Base-by-base conservation (phyloP, 1,140 invertebrate genomes). In the Dryas iulia region DNA sequence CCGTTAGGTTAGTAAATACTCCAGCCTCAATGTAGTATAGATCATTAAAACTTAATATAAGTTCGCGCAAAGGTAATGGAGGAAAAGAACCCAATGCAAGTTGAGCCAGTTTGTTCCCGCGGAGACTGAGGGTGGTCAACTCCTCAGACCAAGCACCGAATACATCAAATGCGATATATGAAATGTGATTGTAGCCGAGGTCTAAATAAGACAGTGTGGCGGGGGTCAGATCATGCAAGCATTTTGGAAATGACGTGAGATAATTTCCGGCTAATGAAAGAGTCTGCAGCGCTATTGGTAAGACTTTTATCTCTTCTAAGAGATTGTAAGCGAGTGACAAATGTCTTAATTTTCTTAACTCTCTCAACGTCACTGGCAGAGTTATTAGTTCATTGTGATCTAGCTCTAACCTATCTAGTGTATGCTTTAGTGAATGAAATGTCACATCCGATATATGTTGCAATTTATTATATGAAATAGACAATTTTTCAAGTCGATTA, bases 11-110 rank as follows among this genome's bases (percentile, higher is more conserved):
- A 3, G 92, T 83, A 73, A 98, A 97, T 0, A 96, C 94, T 30
- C 95, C 92, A 3, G 94, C 92, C 74, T 96, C 95, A 5, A 97
- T 92, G 54, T 95, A 94, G 47, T 94, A 93, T 14, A 98, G 90
- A 72, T 96, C 95, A 83, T 98, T 98, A 82, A 97, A 98, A 59
- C 96, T 97, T 8, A 98, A 86, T 77, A 96, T 96, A 0, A 98
- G 93, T 84, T 98, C 97, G 64, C 95, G 94, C 24, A 98, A 89
- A 66, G 95, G 94, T 1, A 93, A 92, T 7, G 95, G 93, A 53
- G 93, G 92, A 81, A 97, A 97, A 10, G 95, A 93, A 24, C 94
- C 93, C 11, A 93, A 84, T 65, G 94, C 93, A 1, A 98, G 84
- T 75, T 94, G 93, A 0, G 94, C 94, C 3, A 98, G 93, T 59